These are phyloP conservation scores for Phyto melanocephala DNA, from an alignment of 2,888 invertebrate genomes.

Conservation along the genomic window DNA sequence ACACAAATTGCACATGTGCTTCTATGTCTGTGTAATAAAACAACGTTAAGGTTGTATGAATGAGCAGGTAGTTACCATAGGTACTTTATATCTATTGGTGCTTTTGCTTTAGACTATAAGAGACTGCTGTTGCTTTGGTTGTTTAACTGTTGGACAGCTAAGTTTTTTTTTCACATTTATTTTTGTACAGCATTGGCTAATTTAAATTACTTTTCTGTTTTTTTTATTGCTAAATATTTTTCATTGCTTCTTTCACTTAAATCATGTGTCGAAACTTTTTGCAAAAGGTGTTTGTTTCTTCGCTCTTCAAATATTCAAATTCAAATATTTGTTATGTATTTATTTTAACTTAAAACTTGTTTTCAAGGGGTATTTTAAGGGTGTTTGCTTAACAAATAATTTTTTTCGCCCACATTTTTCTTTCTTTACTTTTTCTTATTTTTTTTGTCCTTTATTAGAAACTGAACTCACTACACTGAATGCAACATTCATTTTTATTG, in stretches of 20 bases:
- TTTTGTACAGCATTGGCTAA: neutral
- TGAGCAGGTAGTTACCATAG: neutral
- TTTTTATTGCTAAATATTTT: neutral
- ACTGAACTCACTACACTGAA: slow-evolving; percentile 11
- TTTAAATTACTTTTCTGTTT: slow-evolving; percentile 51
- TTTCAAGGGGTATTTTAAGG: neutral
- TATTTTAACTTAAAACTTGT: neutral
- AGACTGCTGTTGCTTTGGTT: neutral
- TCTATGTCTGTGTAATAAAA: neutral
- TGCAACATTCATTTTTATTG: slow-evolving; percentile 40
- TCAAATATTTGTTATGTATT: neutral
- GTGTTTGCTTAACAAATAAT: neutral
- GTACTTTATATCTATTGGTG: neutral
- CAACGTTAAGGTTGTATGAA: neutral
- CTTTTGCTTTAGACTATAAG: neutral
- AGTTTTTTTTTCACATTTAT: neutral
- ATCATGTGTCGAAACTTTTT: neutral
- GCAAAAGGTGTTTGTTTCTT: neutral
- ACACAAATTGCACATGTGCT: neutral
- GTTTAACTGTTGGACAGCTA: neutral
- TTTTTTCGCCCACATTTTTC: neutral
- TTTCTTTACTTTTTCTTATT: slow-evolving; percentile 4
- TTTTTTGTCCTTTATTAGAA: neutral
- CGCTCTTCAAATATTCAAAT: neutral
- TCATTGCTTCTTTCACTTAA: neutral